Evolutionary conservation across 2,113 vertebrate genomes (phyloP), one percentile per base, ranked within the genome.

Genomic region (Mesitornis unicolor): DNA sequence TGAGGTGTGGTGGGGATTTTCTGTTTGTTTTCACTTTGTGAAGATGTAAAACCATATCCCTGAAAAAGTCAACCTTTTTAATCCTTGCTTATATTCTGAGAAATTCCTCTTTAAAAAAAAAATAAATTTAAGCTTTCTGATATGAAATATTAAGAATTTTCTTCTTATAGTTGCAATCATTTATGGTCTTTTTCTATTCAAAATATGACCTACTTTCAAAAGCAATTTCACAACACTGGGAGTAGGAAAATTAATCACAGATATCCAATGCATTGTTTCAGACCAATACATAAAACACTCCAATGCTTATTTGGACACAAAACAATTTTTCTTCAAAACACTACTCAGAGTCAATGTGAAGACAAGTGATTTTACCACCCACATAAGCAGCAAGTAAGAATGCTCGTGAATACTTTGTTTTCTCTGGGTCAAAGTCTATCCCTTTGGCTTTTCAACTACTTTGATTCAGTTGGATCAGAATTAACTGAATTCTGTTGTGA

Each of bases 131-230:
- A 82, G 26, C 3, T 84, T 89, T 75, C 59, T 67, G 21, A 80
- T 70, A 80, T 18, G 6, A 84, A 20, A 92, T 14, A 86, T 76
- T 54, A 86, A 45, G 15, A 74, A 45, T 45, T 74, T 7, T 40
- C 43, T 60, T 82, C 1, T 35, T 85, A 54, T 31, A 76, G 13
- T 9, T 84, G 45, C 54, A 90, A 74, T 35, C 0, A 48, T 75
- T 75, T 67, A 61, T 31, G 12, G 86, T 67, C 2, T 38, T 86
- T 89, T 74, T 54, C 19, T 78, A 57, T 48, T 81, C 36, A 78
- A 94, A 92, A 75, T 7, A n/a, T 94, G 73, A 95, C 65, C 87
- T 82, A 79, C 24, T 82, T 95, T 93, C 22, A 65, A 64, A 87
- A 56, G 26, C 35, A 76, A 33, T 76, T 85, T 89, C n/a, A 33